These are phyloP conservation scores for Xanthorhoe designata DNA, from an alignment of 2,888 invertebrate genomes.

Conservation along the genomic window DNA sequence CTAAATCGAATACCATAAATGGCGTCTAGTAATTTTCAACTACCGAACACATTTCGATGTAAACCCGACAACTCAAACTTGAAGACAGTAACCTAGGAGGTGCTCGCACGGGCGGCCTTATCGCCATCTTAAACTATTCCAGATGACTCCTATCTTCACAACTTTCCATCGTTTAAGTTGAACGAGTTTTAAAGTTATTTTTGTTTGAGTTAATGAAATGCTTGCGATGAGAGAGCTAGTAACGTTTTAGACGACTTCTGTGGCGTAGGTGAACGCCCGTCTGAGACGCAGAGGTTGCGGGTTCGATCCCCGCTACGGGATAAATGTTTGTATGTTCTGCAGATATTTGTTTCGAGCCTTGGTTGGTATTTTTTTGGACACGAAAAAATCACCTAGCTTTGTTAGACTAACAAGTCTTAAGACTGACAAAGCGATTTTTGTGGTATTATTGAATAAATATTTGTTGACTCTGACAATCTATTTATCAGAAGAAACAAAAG, in stretches of 20 bases:
- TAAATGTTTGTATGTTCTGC: too few species aligned
- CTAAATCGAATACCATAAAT: background rate
- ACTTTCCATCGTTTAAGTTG: constrained; percentile 21
- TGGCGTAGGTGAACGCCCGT: too few species aligned
- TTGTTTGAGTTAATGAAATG: constrained; percentile 6
- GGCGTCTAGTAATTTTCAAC: background rate
- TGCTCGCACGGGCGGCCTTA: constrained; percentile 22
- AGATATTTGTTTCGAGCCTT: too few species aligned
- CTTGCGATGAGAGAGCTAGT: too few species aligned
- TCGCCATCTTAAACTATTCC: constrained; percentile 31
- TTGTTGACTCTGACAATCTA: background rate
- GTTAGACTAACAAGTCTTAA: too few species aligned
- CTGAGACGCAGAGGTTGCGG: too few species aligned
- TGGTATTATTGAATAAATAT: too few species aligned
- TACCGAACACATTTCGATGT: background rate
- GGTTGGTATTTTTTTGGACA: too few species aligned
- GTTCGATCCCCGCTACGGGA: too few species aligned
- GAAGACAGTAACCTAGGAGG: constrained; percentile 20
- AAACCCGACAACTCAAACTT: background rate
- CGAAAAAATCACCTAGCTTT: too few species aligned
- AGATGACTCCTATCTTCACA: constrained; percentile 26
- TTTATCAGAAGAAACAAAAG: background rate
- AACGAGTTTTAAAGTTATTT: constrained; percentile 14
- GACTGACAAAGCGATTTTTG: too few species aligned
- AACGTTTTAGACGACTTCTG: too few species aligned